Evolutionary conservation across 2,797 vertebrate species (phyloP).

Genomic region (Gymnocypris eckloni): DNA sequence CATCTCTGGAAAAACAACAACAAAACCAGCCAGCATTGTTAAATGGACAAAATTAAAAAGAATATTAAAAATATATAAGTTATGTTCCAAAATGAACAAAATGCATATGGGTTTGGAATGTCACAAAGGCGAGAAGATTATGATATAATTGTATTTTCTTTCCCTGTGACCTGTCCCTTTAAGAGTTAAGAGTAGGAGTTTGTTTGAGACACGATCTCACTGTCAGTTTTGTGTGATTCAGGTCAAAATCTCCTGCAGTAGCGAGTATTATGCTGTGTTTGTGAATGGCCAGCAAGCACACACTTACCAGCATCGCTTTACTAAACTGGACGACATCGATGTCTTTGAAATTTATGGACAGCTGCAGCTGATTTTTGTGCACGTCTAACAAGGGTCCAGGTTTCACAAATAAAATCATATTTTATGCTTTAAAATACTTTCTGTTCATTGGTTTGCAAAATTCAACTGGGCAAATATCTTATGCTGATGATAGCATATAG

Average conservation of each 20-base stretch:
- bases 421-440: neutral
- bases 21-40: neutral
- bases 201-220: too few species aligned
- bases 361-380: slow-evolving; percentile 72
- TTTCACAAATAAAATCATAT: neutral
- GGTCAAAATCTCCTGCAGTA: too few species aligned
- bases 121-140: neutral
- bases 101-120: neutral
- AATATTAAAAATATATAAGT: neutral
- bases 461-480: neutral
- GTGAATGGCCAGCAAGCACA: slow-evolving; percentile 73
- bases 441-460: neutral
- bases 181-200: neutral
- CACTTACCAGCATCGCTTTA: slow-evolving; percentile 69
- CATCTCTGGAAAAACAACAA: neutral
- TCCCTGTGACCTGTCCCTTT: neutral
- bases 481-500: neutral
- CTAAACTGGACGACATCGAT: slow-evolving; percentile 64
- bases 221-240: too few species aligned
- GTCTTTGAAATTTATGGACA: slow-evolving; percentile 76
- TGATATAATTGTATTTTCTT: neutral
- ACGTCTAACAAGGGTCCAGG: slow-evolving; percentile 22
- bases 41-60: neutral
- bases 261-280: slow-evolving; percentile 67
- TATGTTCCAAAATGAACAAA: neutral